A percentile compares a stretch with the other conserved stretches of the same genome.
phyloP scores from a whole-genome alignment of 1,140 invertebrate species.

The Drosophila grimshawi region DNA sequence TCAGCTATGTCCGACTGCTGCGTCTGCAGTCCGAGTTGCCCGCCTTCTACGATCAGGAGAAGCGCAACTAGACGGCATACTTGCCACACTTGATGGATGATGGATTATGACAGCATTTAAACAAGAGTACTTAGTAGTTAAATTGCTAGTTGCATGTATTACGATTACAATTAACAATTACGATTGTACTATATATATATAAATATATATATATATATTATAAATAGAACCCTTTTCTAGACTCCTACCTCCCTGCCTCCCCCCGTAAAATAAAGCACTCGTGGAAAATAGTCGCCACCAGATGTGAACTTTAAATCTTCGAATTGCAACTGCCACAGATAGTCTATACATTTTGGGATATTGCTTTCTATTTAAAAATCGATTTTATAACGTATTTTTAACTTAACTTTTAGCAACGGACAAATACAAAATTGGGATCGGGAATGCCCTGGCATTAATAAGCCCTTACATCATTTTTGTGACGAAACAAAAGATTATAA shows the following conservation, averaged over 20 bases:
- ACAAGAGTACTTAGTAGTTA: slow-evolving; percentile 45
- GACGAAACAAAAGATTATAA: no score
- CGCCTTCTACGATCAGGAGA: slow-evolving; percentile 86
- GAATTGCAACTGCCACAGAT: neutral
- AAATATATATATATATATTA: slow-evolving; percentile 49
- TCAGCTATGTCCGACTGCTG: slow-evolving; percentile 88
- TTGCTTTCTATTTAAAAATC: neutral
- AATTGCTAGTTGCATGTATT: slow-evolving; percentile 65
- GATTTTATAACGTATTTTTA: no score
- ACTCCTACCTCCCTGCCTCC: neutral
- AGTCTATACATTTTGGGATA: neutral
- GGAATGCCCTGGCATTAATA: no score
- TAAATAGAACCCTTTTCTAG: slow-evolving; percentile 64
- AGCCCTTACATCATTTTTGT: no score
- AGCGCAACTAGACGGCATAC: slow-evolving; percentile 55
- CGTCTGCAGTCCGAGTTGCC: slow-evolving; percentile 89
- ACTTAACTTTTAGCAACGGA: no score
- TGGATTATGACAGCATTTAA: slow-evolving; percentile 50
- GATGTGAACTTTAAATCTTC: neutral
- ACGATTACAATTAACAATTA: slow-evolving; percentile 44
- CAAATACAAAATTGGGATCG: no score
- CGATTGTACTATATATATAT: slow-evolving; percentile 23
- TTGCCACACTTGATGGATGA: neutral
- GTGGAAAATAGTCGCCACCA: neutral
- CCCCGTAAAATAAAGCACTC: slow-evolving; percentile 39